These are phyloP conservation scores for Dromiciops gliroides DNA, from an alignment of 2,113 vertebrate species.

Conservation along the genomic window DNA sequence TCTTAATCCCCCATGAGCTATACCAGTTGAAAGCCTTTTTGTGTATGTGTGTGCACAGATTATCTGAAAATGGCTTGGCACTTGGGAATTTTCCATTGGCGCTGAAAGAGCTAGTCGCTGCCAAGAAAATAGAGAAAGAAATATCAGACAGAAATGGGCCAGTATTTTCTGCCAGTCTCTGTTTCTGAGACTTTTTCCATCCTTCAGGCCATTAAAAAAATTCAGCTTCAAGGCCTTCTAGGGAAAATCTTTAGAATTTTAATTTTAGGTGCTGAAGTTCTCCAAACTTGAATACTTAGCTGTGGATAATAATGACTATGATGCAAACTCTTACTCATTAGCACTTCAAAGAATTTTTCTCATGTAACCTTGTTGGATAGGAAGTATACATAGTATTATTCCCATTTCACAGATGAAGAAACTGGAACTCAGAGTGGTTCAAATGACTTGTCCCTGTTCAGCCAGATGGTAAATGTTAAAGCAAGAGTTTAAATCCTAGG, in stretches of 20 bases:
- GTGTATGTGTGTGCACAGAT: conserved; percentile 71
- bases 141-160: conserved; percentile 82
- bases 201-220: conserved; percentile 81
- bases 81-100: conserved; percentile 86
- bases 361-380: background rate
- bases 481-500: background rate
- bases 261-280: conserved; percentile 76
- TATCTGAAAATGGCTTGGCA: conserved; percentile 85
- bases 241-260: conserved; percentile 78
- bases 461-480: background rate
- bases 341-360: background rate
- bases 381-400: background rate
- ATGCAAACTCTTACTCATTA: background rate
- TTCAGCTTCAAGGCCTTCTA: conserved; percentile 83
- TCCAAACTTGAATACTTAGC: conserved; percentile 76
- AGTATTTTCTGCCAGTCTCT: conserved; percentile 83
- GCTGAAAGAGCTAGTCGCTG: conserved; percentile 63
- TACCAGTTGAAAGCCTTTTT: conserved; percentile 74
- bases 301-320: conserved; percentile 63
- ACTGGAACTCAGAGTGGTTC: too few relatives aligned
- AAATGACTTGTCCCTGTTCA: background rate
- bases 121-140: conserved; percentile 82
- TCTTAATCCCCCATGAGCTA: conserved; percentile 70
- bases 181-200: conserved; percentile 86
- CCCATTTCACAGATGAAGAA: background rate